Evolutionary conservation across 2,888 invertebrate genomes (phyloP), one percentile per base, ranked within the genome.

Genomic region (Agrochola lota): DNA sequence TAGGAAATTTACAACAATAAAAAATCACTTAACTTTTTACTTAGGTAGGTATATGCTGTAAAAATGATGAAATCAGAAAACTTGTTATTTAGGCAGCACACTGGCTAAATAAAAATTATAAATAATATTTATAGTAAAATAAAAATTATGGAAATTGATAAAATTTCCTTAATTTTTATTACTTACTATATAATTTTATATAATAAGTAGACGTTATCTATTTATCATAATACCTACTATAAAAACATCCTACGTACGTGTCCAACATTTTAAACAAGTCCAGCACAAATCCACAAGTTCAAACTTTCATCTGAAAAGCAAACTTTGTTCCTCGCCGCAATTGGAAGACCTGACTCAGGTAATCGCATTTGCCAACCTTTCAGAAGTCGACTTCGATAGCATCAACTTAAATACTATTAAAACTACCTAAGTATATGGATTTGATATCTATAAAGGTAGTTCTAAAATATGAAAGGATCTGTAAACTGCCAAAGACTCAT

Each of bases 301-400:
- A 52, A 80, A 80, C 64, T 77, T 83, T 69, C 35, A 74, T 83
- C 64, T 75, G 77, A 69, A 83, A 71, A n/a, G 72, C 49, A 77
- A 83, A 83, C 77, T 80, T 46, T 63, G 72, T 77, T 85, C 23
- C 23, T 68, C 73, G 26, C 78, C 57, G 74, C 87, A 75, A 80
- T 79, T 23, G 73, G 52, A 63, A 79, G 60, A 72, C 75, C 64
- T 81, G 70, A 78, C 62, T 69, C 79, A 78, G 78, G 74, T 77
- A 85, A 84, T 78, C 67, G 70, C 40, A 86, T 81, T 83, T 83
- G 43, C 69, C 26, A 69, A 71, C 62, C 74, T 73, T 59, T 43
- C 60, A 68, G 62, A 49, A 76, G 60, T 72, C 67, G 15, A 63
- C 49, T 71, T 40, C 23, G 17, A 57, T 20, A 46, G 30, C 11